Percentiles rank a stretch among this genome's conserved stretches.
phyloP scores from a whole-genome alignment of 2,797 vertebrate genomes.

The Diceros bicornis region DNA sequence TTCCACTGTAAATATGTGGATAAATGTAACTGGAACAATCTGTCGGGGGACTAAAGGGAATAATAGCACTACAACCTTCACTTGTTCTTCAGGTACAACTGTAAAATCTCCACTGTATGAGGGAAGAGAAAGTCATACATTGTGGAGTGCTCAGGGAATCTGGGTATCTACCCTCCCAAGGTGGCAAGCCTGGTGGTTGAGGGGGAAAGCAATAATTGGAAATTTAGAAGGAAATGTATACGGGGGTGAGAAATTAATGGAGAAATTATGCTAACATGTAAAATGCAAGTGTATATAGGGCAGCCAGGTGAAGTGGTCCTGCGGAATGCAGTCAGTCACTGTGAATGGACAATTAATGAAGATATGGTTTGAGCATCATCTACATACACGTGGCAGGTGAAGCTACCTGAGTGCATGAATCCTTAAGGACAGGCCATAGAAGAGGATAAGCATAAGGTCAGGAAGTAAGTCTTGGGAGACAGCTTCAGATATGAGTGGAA shows the following conservation, averaged over 20 bases:
- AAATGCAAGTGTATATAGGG: neutral
- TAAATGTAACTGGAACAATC: neutral
- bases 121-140: neutral
- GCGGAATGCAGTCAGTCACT: neutral
- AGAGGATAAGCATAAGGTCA: neutral
- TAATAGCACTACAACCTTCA: neutral
- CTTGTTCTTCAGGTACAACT: neutral
- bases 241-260: neutral
- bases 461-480: conserved; percentile 3
- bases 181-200: neutral
- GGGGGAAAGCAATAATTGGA: neutral
- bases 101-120: neutral
- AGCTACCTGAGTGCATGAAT: neutral
- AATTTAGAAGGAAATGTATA: neutral
- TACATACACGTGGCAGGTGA: neutral
- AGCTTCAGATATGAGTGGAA: neutral
- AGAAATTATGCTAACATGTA: neutral
- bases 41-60: neutral
- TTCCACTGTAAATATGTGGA: neutral
- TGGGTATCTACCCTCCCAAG: neutral
- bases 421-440: neutral
- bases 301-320: neutral
- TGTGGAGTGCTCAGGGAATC: neutral
- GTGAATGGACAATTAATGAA: neutral
- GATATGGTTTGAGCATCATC: neutral